Base-by-base conservation (phyloP, 2,113 vertebrate genomes). In the Aegithalos caudatus region DNA sequence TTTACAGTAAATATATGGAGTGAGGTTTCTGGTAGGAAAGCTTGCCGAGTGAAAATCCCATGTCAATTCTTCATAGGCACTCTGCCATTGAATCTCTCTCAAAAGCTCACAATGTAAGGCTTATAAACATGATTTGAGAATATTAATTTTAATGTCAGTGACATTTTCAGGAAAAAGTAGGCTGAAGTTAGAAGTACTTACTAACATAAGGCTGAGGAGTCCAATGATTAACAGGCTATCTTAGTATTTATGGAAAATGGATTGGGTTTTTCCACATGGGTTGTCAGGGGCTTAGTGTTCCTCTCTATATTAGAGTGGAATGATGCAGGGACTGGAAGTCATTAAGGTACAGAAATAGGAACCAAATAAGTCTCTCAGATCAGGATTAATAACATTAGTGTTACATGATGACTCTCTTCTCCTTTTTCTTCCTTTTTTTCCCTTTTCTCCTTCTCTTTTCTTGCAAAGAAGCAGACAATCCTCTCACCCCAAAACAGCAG, bases 151-250 rank as follows among this genome's bases (percentile, higher is more conserved):
- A 86, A 60, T 83, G 54, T 83, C 88, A 81, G 71, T 85, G 69
- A 58, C 65, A 92, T 91, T 94, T 96, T 81, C 80, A 77, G 64
- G 64, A 69, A 88, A 95, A 90, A 66, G 84, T 56, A 94, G 70
- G 28, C 54, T 92, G 77, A 83, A 90, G 72, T 76, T 71, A 61
- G 31, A 92, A 70, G 42, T 80, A 51, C 77, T 86, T 83, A 51
- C 42, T 76, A 88, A 77, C 66, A 53, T 42, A 82, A 74, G 35
- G 11, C 47, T 81, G 31, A 94, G n/a, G n/a, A 79, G 24, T 73
- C 47, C 33, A 70, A 35, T 0, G 7, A 94, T 88, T 93, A 86
- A 38, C 38, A 50, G 2, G 1, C 25, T 76, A 45, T 82, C 50
- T 78, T 72, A 48, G 33, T 86, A 62, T 90, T 80, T 93, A 70